Evolutionary conservation across 2,113 vertebrate genomes (phyloP), one percentile per base, ranked within the genome.

Genomic region (Donacobius atricapilla): DNA sequence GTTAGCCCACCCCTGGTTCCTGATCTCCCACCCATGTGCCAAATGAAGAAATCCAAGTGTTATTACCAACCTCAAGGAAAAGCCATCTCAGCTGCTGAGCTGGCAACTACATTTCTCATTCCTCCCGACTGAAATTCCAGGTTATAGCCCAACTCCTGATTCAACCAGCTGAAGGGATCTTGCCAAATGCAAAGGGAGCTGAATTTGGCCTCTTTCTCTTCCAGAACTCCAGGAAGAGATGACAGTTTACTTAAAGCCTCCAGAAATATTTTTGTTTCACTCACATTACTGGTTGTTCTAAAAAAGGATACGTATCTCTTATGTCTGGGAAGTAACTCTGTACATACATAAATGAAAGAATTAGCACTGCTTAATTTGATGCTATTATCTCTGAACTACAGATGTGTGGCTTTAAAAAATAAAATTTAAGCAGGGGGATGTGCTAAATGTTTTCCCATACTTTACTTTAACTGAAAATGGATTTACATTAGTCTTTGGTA

Each of bases 221-320:
- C 37, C 50, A 63, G 58, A 51, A 16, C 39, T 71, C 54, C 44
- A 84, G 23, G 76, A 68, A 53, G 24, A 75, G 11, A 76, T 25
- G 13, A 68, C 11, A 61, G 17, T 68, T 90, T 63, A 68, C 78
- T 81, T 39, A 28, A 66, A 94, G 22, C 28, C 91, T 91, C 58
- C 37, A 93, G 44, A 80, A 83, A 65, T 65, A 69, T 30, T 60
- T 85, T 48, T 61, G 23, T 94, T 93, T 85, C 73, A 51, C 13
- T 84, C 30, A 13, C 44, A 39, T 61, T 75, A 39, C 65, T 47
- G 13, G 6, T 51, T 42, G 11, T 25, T 71, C 81, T 76, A 76
- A 81, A 50, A 54, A 58, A 73, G 53, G 2, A 47, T 17, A 39
- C 17, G 16, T 37, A 68, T 64, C 33, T 50, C 50, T 63, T 66